A percentile compares a stretch with the other conserved stretches of the same genome.
Evolutionary conservation across 2,888 invertebrate genomes (phyloP).

Genomic region (Caenorhabditis doughertyi): DNA sequence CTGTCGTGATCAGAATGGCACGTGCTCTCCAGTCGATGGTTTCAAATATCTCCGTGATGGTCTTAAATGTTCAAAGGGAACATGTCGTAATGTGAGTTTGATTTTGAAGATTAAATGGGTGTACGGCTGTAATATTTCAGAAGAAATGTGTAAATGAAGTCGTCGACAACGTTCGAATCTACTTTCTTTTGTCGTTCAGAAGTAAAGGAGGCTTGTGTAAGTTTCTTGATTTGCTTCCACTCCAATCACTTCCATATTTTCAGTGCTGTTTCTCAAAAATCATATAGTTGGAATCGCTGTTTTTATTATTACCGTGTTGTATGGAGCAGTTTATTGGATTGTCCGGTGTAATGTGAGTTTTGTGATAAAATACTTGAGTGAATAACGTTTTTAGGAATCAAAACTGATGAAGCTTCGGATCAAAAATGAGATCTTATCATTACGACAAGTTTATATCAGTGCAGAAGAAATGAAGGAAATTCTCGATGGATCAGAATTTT

Average conservation of each 20-base stretch:
- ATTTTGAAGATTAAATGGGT: no score
- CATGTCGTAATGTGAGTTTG: slow-evolving; percentile 86
- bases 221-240: neutral
- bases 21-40: slow-evolving; percentile 50
- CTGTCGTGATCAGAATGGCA: slow-evolving; percentile 86
- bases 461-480: no score
- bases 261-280: slow-evolving; percentile 7
- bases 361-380: neutral
- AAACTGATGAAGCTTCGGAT: no score
- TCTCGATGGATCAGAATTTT: slow-evolving; percentile 9
- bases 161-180: slow-evolving; percentile 63
- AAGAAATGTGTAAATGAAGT: slow-evolving; percentile 62
- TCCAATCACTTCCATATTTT: neutral
- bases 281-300: neutral
- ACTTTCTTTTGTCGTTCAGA: slow-evolving; percentile 52
- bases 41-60: slow-evolving; percentile 89
- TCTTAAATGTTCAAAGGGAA: slow-evolving; percentile 96
- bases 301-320: neutral
- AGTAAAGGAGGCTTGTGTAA: slow-evolving; percentile 36
- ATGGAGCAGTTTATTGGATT: neutral
- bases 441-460: slow-evolving; percentile 29
- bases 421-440: neutral
- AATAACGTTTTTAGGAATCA: slow-evolving; percentile 8
- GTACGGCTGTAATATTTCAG: no score
- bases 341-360: slow-evolving; percentile 9